These are phyloP conservation scores for Nudaria mundana DNA, from an alignment of 2,888 invertebrate species.

Conservation along the genomic window DNA sequence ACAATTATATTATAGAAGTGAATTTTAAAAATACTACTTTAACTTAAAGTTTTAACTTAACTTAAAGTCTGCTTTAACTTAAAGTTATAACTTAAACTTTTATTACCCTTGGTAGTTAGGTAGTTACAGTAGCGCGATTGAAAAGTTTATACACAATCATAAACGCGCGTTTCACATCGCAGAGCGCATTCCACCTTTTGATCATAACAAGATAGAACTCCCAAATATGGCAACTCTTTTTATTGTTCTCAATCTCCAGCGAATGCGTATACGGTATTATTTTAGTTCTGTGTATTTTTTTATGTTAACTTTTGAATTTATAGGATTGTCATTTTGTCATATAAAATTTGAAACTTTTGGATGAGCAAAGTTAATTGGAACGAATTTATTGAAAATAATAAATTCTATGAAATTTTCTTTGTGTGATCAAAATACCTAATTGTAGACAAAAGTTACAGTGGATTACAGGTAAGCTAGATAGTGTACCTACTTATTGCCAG, in stretches of 20 bases:
- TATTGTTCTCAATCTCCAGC: slow-evolving; percentile 45
- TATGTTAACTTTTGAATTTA: slow-evolving; percentile 48
- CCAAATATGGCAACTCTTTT: slow-evolving; percentile 62
- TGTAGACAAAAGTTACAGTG: not conserved
- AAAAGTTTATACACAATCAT: slow-evolving; percentile 59
- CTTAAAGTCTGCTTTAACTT: too few relatives aligned
- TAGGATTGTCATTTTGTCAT: slow-evolving; percentile 45
- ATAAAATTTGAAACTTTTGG: slow-evolving; percentile 46
- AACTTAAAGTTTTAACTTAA: too few relatives aligned
- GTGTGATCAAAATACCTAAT: slow-evolving; percentile 1
- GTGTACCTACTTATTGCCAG: too few relatives aligned
- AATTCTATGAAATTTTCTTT: slow-evolving; percentile 32
- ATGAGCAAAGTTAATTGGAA: slow-evolving; percentile 47
- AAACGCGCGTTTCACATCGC: slow-evolving; percentile 37
- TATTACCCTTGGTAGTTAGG: too few relatives aligned
- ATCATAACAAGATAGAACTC: slow-evolving; percentile 65
- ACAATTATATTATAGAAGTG: too few relatives aligned
- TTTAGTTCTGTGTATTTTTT: slow-evolving; percentile 56
- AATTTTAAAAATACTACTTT: too few relatives aligned
- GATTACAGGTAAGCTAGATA: not conserved
- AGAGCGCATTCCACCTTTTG: slow-evolving; percentile 45
- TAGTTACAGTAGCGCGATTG: slow-evolving; percentile 42
- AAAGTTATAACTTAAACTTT: too few relatives aligned
- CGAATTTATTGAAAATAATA: slow-evolving; percentile 39
- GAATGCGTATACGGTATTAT: slow-evolving; percentile 49